Evolutionary conservation across 2,888 invertebrate genomes (phyloP).

Genomic region (Agrypnus murinus): DNA sequence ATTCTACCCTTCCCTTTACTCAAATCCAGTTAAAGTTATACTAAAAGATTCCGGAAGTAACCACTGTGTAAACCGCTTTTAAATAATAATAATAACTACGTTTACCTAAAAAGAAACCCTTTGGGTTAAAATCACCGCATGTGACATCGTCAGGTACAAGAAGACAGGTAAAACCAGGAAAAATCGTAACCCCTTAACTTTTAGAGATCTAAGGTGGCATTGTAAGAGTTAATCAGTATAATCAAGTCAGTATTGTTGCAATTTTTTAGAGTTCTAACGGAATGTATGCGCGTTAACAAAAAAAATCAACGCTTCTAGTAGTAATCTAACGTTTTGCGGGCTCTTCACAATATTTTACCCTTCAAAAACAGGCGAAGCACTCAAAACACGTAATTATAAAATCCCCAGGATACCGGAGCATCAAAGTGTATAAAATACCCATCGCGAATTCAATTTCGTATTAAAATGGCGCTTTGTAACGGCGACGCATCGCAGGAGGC

Average conservation of each 20-base stretch:
- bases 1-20: slow-evolving; percentile 59
- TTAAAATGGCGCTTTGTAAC: slow-evolving; percentile 67
- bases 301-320: slow-evolving; percentile 20
- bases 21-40: slow-evolving; percentile 66
- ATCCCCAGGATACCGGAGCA: slow-evolving; percentile 67
- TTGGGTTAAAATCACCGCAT: slow-evolving; percentile 44
- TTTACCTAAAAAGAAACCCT: slow-evolving; percentile 47
- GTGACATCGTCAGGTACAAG: slow-evolving; percentile 47
- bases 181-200: slow-evolving; percentile 43
- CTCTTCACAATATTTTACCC: slow-evolving; percentile 45
- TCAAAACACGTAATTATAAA: slow-evolving; percentile 67
- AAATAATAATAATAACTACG: slow-evolving; percentile 55
- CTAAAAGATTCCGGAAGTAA: slow-evolving; percentile 62
- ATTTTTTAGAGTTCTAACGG: slow-evolving; percentile 28
- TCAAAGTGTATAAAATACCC: slow-evolving; percentile 68
- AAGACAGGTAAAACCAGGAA: slow-evolving; percentile 51
- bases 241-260: slow-evolving; percentile 46
- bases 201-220: slow-evolving; percentile 34
- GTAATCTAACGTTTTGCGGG: slow-evolving; percentile 15
- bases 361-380: slow-evolving; percentile 59
- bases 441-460: slow-evolving; percentile 68
- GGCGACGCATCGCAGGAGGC: slow-evolving; percentile 61
- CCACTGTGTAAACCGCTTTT: slow-evolving; percentile 66
- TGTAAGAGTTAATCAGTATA: slow-evolving; percentile 51
- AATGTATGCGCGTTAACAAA: slow-evolving; percentile 11